These are phyloP conservation scores for Trichonephila inaurata DNA, from an alignment of 1,140 invertebrate genomes.

Conservation along the genomic window DNA sequence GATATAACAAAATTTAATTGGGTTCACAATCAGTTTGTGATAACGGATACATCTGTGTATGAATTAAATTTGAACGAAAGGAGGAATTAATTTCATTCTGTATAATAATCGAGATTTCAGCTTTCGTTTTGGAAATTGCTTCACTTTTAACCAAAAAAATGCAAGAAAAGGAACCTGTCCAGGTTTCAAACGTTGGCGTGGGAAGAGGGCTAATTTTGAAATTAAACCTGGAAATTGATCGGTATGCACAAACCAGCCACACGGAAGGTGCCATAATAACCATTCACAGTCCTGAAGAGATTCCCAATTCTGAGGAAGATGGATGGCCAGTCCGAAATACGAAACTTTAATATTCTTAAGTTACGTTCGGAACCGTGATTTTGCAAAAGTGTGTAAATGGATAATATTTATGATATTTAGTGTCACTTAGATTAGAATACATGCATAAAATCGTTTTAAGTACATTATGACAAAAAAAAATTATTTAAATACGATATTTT, in stretches of 20 bases:
- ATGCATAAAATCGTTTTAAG: too few species aligned
- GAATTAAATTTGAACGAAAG: too few species aligned
- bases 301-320: background rate
- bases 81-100: too few species aligned
- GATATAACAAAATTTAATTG: too few species aligned
- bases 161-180: background rate
- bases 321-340: background rate
- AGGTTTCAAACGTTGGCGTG: background rate
- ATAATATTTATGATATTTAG: too few species aligned
- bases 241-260: background rate
- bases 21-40: too few species aligned
- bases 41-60: too few species aligned
- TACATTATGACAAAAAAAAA: too few species aligned
- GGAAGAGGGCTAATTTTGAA: background rate
- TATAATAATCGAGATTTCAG: background rate
- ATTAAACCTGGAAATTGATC: background rate
- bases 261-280: background rate
- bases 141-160: background rate
- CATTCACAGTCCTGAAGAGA: background rate
- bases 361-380: too few species aligned
- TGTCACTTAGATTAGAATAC: too few species aligned
- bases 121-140: constrained; percentile 3
- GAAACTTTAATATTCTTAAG: background rate
- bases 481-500: too few species aligned
- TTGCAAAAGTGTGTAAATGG: too few species aligned